Evolutionary conservation across 2,113 vertebrate genomes (phyloP).

Genomic region (Neogobius melanostomus): DNA sequence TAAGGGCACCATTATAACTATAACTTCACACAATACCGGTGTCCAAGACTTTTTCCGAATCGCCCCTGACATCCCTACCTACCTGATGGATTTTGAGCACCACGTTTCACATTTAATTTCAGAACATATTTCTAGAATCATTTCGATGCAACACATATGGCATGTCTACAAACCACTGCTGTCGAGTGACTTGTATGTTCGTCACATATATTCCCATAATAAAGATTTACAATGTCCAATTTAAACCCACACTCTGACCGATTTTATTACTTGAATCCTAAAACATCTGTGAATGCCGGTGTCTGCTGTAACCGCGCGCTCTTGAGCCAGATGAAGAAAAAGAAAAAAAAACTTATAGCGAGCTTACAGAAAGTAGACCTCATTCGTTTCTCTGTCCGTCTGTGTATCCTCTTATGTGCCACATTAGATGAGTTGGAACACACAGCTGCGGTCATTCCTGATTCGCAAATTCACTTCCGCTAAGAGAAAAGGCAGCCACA

Average conservation of each 20-base stretch:
- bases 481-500: constrained; percentile 56
- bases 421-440: constrained; percentile 46
- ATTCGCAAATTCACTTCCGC: constrained; percentile 33
- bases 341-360: background rate
- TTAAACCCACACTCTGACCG: background rate
- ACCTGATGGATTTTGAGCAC: too few species aligned
- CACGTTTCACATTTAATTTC: too few species aligned
- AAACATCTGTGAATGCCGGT: background rate
- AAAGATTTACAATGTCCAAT: constrained; percentile 5
- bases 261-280: background rate
- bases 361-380: background rate
- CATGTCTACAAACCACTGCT: background rate
- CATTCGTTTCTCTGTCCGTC: constrained; percentile 18
- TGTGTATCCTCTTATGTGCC: constrained; percentile 18
- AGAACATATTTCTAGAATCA: too few species aligned
- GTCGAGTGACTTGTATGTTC: background rate
- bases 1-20: too few species aligned
- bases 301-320: background rate
- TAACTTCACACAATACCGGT: too few species aligned
- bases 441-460: constrained; percentile 44
- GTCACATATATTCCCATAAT: background rate
- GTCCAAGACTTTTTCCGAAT: too few species aligned
- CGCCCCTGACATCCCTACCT: too few species aligned
- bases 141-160: background rate
- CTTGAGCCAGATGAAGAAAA: background rate